A percentile compares a stretch with the other conserved stretches of the same genome.
phyloP scores from a whole-genome alignment of 2,113 vertebrate genomes.

The Plecotus auritus region DNA sequence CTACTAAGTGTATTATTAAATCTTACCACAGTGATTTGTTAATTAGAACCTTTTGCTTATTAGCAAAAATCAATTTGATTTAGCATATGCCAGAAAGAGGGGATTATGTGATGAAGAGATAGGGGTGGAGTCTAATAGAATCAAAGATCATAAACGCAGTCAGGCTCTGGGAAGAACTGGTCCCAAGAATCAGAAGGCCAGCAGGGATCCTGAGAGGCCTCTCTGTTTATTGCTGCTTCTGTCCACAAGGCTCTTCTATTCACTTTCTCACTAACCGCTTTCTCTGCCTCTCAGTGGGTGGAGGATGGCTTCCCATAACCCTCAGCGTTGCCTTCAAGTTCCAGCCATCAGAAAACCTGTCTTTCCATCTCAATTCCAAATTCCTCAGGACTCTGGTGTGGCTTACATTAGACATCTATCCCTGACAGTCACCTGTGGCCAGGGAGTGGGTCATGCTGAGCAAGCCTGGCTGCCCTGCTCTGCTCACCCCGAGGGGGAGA shows the following conservation, averaged over 20 bases:
- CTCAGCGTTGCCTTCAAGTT: not conserved
- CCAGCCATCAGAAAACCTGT: not conserved
- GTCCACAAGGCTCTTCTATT: not conserved
- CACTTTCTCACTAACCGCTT: not conserved
- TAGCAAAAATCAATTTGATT: constrained; percentile 38
- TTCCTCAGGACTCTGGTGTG: not conserved
- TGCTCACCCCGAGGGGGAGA: not conserved
- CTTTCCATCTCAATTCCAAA: not conserved
- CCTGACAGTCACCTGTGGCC: not conserved
- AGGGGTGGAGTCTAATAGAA: not conserved
- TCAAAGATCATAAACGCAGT: not conserved
- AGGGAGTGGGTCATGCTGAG: not conserved
- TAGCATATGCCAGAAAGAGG: not conserved
- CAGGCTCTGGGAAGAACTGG: not conserved
- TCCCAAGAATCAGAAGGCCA: not conserved
- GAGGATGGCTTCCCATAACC: not conserved
- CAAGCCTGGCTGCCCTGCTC: not conserved
- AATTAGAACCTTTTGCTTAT: constrained; percentile 19
- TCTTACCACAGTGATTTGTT: constrained; percentile 41
- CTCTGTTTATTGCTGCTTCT: not conserved
- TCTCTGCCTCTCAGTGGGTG: not conserved
- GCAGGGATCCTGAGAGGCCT: not conserved
- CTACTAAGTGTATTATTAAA: constrained; percentile 33
- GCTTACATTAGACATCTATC: not conserved
- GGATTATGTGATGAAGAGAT: not conserved